Conservation (phyloP, 2,113 vertebrate genomes). For the Hippocampus barbouri region DNA sequence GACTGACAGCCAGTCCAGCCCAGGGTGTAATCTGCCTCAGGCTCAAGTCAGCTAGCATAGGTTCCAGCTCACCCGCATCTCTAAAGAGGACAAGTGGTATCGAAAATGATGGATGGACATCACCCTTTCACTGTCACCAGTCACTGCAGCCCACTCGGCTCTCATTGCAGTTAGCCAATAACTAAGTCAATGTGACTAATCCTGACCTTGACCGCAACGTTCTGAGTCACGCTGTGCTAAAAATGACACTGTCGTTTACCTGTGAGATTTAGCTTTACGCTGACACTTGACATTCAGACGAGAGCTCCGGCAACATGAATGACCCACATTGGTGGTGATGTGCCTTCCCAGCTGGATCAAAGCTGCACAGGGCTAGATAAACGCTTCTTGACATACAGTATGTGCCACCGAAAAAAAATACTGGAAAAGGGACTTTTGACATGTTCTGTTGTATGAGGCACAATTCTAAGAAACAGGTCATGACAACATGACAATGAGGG, state of each 20-base stretch:
- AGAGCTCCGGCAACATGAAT: conserved; percentile 5
- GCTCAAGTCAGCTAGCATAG: not conserved
- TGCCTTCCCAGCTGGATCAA: conserved; percentile 3
- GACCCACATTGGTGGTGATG: conserved; percentile 11
- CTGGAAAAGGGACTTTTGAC: conserved; percentile 5
- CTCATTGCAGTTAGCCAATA: not conserved
- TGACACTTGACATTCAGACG: not conserved
- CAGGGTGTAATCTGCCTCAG: not conserved
- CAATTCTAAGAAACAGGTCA: not conserved
- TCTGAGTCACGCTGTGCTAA: conserved; percentile 27
- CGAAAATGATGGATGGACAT: not conserved
- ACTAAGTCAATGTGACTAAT: conserved; percentile 2
- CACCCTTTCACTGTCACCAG: conserved; percentile 14
- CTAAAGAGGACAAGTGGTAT: not conserved
- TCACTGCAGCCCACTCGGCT: conserved; percentile 10
- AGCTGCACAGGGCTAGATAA: not conserved
- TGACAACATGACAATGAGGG: not conserved
- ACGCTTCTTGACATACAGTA: not conserved
- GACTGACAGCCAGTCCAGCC: not conserved
- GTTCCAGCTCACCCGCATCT: not conserved
- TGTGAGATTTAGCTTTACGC: conserved; percentile 4
- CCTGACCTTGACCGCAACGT: conserved; percentile 31
- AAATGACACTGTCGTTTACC: conserved; percentile 11
- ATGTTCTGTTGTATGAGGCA: not conserved
- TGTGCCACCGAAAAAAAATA: not conserved